These are phyloP conservation scores for Drosophila algonquin DNA, from an alignment of 2,888 invertebrate species.

Conservation along the genomic window DNA sequence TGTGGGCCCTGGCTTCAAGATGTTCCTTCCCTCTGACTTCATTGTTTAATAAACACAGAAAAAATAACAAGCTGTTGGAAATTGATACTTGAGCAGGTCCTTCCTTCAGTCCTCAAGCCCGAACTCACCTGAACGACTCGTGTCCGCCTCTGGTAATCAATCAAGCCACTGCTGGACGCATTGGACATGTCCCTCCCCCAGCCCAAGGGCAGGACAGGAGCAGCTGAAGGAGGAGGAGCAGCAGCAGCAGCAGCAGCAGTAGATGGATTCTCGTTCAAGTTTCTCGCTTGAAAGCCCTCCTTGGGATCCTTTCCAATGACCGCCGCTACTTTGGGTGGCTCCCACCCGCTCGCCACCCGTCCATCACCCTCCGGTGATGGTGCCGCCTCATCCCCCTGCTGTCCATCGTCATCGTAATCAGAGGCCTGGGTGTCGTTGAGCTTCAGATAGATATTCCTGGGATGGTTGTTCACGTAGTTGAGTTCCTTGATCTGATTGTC, in stretches of 20 bases:
- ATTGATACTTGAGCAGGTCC: constrained; percentile 12
- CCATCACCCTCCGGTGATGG: constrained; percentile 36
- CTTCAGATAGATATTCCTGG: constrained; percentile 76
- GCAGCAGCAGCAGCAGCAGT: not conserved
- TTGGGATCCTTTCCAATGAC: not conserved
- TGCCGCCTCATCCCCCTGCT: constrained; percentile 22
- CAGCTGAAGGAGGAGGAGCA: not conserved
- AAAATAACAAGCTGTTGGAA: constrained; percentile 6
- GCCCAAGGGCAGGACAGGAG: constrained; percentile 40
- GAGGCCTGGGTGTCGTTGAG: constrained; percentile 38
- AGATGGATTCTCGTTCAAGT: not conserved
- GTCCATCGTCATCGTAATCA: not conserved
- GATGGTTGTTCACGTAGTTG: constrained; percentile 82
- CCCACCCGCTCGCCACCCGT: constrained; percentile 41
- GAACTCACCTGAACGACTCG: constrained; percentile 83
- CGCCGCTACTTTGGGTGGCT: constrained; percentile 56
- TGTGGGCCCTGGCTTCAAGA: not conserved
- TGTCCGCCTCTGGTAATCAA: constrained; percentile 82
- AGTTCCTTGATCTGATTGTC: constrained; percentile 78
- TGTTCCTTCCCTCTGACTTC: not conserved
- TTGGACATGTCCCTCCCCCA: constrained; percentile 36
- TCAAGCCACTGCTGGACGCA: constrained; percentile 56
- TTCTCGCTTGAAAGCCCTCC: constrained; percentile 6
- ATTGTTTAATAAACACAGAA: not conserved
- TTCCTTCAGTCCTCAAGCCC: not conserved